Evolutionary conservation across 2,113 vertebrate species (phyloP), one percentile per base, ranked within the genome.

Genomic region (Climacteris rufus): DNA sequence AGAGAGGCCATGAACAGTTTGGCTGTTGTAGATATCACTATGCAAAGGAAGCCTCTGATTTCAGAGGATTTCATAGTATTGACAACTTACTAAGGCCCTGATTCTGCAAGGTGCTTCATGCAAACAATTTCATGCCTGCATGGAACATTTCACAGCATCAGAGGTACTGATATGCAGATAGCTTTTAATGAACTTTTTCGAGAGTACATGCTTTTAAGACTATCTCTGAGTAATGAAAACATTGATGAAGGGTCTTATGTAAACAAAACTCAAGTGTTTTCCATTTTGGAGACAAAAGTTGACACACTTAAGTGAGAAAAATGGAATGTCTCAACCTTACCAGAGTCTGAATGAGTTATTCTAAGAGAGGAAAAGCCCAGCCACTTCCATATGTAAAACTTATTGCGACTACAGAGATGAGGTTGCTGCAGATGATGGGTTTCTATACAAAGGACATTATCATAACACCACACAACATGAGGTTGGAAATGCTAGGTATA

Each of bases 401-500:
- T 94, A 96, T 96, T 94, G 95, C 3, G 82, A 97, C 94, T 96
- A 97, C 92, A 96, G 93, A 94, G 89, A 96, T 97, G 96, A 96
- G 31, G 53, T 96, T 97, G 91, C 96, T 96, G 96, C 95, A 96
- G 78, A 97, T 96, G 94, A 95, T 96, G 96, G 83, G 83, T 89
- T 96, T 97, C 96, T 96, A 87, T 96, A 96, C 96, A 96, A 94
- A 96, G 96, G 89, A 97, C 95, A 97, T 94, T 96, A 91, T 96
- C 89, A 97, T 96, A 97, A 96, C 96, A 96, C 95, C 95, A 97
- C 96, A 97, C 93, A 95, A 96, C 96, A 97, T 96, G 96, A 97
- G 96, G 96, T 96, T 97, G 95, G 96, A 97, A 96, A 97, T 97
- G 95, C 96, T 97, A 96, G 94, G 93, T 97, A 96, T 96, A 96